phyloP scores from a whole-genome alignment of 1,140 invertebrate species.

The Eriosoma lanigerum region DNA sequence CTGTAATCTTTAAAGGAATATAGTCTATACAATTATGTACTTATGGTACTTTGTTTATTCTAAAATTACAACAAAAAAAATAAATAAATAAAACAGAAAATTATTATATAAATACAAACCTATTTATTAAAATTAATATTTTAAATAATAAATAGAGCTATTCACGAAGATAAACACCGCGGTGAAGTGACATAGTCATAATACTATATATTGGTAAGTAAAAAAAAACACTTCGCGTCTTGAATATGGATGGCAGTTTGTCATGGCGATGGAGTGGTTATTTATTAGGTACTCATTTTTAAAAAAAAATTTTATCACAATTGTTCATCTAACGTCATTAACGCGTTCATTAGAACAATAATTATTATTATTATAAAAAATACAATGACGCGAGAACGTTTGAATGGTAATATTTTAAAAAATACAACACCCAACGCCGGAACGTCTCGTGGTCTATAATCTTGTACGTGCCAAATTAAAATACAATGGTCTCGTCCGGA shows the following conservation, averaged over 20 bases:
- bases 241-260: background rate
- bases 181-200: too few relatives aligned
- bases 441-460: constrained; percentile 24
- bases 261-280: background rate
- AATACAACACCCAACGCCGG: background rate
- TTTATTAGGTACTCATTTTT: background rate
- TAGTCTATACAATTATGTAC: too few relatives aligned
- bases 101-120: too few relatives aligned
- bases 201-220: too few relatives aligned
- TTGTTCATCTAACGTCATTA: background rate
- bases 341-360: constrained; percentile 34
- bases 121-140: too few relatives aligned
- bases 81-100: too few relatives aligned
- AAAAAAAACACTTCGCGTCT: too few relatives aligned
- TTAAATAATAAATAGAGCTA: too few relatives aligned
- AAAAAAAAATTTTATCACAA: background rate
- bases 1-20: too few relatives aligned
- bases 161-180: too few relatives aligned
- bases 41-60: too few relatives aligned
- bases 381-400: background rate
- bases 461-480: constrained; percentile 4
- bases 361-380: background rate
- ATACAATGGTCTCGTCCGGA: background rate
- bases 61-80: too few relatives aligned
- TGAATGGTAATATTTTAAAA: background rate